A percentile compares a stretch with the other conserved stretches of the same genome.
Conservation (phyloP, 1,140 invertebrate species). For the Drosophila sproati region DNA sequence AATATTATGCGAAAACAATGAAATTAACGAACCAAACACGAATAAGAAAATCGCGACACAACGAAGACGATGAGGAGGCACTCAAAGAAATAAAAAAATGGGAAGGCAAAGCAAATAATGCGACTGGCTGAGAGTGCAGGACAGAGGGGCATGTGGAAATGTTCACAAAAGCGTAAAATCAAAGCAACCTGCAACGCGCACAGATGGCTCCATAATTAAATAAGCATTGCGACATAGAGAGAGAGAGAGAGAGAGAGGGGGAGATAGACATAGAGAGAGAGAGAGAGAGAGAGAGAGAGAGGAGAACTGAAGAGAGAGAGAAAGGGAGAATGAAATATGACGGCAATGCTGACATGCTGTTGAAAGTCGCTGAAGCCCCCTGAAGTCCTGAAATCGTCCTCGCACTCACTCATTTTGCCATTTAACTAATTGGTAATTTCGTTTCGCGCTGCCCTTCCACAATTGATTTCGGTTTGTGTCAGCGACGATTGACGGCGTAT, state of each 20-base stretch:
- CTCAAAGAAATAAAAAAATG: conserved; percentile 5
- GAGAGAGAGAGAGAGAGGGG: background rate
- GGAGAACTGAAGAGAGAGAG: background rate
- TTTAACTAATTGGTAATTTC: conserved; percentile 80
- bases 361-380: conserved; percentile 24
- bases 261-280: background rate
- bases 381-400: conserved; percentile 42
- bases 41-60: conserved; percentile 65
- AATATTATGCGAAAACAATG: conserved; percentile 76
- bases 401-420: conserved; percentile 76
- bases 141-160: conserved; percentile 49
- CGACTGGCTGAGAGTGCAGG: background rate
- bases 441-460: conserved; percentile 57
- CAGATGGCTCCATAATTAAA: conserved; percentile 81
- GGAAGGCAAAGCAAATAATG: conserved; percentile 13
- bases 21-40: conserved; percentile 80
- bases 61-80: conserved; percentile 8
- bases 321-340: conserved; percentile 32
- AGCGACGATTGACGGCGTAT: conserved; percentile 67
- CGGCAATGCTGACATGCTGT: conserved; percentile 64
- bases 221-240: conserved; percentile 57
- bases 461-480: conserved; percentile 75
- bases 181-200: conserved; percentile 75
- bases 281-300: background rate
- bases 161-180: conserved; percentile 80